Conservation (phyloP, 2,797 vertebrate genomes). For the Argya squamiceps region DNA sequence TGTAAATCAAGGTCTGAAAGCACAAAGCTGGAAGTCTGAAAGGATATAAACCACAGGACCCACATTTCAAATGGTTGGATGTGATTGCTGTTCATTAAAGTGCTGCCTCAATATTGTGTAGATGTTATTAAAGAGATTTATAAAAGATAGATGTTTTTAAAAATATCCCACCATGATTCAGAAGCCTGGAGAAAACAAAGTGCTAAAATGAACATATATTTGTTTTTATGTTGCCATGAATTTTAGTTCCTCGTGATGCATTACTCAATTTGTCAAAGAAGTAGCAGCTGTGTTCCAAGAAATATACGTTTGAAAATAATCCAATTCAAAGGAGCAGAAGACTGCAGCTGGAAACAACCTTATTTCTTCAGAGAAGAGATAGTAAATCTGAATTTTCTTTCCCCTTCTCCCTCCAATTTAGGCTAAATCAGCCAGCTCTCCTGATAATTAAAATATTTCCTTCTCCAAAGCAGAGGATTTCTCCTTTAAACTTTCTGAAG, state of each 20-base stretch:
- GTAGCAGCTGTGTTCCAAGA: conserved; percentile 12
- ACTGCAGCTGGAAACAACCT: neutral
- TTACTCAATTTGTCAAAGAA: conserved; percentile 49
- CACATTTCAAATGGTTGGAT: conserved; percentile 32
- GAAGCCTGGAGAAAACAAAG: conserved; percentile 27
- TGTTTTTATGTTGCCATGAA: conserved; percentile 55
- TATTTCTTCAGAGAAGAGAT: neutral
- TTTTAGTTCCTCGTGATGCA: conserved; percentile 35
- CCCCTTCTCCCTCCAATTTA: neutral
- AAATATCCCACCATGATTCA: conserved; percentile 31
- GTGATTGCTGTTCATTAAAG: conserved; percentile 45
- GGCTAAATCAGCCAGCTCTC: neutral
- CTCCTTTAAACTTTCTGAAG: neutral
- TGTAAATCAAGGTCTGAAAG: conserved; percentile 61
- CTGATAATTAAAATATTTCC: neutral
- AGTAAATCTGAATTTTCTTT: neutral
- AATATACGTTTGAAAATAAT: conserved; percentile 34
- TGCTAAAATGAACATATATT: conserved; percentile 54
- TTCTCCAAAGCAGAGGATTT: neutral
- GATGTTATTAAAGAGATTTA: conserved; percentile 61
- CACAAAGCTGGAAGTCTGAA: conserved; percentile 24
- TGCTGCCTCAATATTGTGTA: neutral
- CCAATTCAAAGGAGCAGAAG: neutral
- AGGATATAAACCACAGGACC: conserved; percentile 28
- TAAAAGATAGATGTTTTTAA: conserved; percentile 24